Base-by-base conservation (phyloP, 92 coral and sea anemone genomes). In the Ricordea florida region DNA sequence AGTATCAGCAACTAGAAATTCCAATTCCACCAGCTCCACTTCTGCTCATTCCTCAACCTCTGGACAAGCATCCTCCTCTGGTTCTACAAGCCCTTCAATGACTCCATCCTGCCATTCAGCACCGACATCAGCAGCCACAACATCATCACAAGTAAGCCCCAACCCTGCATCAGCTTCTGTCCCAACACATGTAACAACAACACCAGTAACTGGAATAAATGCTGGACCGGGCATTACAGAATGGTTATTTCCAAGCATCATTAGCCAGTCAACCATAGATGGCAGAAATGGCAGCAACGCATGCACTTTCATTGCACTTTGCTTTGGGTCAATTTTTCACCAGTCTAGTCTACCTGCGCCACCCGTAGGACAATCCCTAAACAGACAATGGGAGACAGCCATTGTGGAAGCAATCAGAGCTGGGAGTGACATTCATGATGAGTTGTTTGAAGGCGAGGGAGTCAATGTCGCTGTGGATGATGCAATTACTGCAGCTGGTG, bases 391-490 rank as follows among this genome's bases (percentile, higher is more conserved):
- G 66, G 28, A 59, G 47, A 31, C 20, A 21, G 66, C 18, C n/a
- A 25, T 59, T 18, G 3, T 2, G 24, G 29, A 9, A 9, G 66
- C 66, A 13, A 35, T 59, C 1, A 59, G 47, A 22, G 6, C 46
- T 34, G 66, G 47, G 11, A 59, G 37, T 18, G 66, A 59, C 4
- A 21, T 59, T 7, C 66, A 59, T 5, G 66, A 59, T 21, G 66
- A 59, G 20, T 3, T 59, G 7, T 59, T 34, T 21, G 66, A 36
- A 13, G 66, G 30, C 0, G 66, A 20, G 20, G 66, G 66, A 22
- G 6, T 59, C 5, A 20, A 36, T 16, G 28, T 57, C 10, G 65
- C 45, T 59, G 46, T 34, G 17, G 66, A 59, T 34, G 66, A 55
- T 55, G 62, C 62, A 6, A 29, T 55, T 28, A 10, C 14, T 25